A percentile compares a stretch with the other conserved stretches of the same genome.
These are phyloP conservation scores for Irena cyanogastra DNA, from an alignment of 2,113 vertebrate species.

Conservation along the genomic window DNA sequence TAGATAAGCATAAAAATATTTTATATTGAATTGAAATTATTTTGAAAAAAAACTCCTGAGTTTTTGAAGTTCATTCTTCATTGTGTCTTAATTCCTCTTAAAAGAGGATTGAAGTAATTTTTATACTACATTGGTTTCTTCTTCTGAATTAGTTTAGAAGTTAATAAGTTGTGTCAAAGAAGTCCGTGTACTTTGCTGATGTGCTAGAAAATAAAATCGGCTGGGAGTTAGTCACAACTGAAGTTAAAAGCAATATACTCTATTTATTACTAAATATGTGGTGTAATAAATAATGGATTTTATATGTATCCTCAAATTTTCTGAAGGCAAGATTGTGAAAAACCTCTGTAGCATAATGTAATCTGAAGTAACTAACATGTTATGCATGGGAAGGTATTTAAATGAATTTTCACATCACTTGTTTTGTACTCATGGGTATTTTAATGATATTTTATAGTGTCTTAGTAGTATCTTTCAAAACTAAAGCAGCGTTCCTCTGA, in stretches of 20 bases:
- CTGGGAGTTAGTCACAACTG: conserved; percentile 4
- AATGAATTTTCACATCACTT: conserved; percentile 1
- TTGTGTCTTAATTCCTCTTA: background rate
- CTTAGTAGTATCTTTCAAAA: background rate
- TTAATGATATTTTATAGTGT: background rate
- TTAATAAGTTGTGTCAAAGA: conserved; percentile 1
- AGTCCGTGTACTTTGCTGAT: background rate
- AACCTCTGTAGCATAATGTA: background rate
- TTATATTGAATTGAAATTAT: background rate
- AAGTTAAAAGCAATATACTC: background rate
- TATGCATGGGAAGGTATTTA: background rate
- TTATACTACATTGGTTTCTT: background rate
- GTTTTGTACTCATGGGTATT: background rate
- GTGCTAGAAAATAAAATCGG: background rate
- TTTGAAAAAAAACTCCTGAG: background rate
- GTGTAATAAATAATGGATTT: background rate
- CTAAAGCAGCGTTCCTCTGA: background rate
- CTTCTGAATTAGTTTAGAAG: background rate
- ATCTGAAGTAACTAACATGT: background rate
- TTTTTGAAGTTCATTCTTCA: background rate
- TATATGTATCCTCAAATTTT: background rate
- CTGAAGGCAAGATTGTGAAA: background rate
- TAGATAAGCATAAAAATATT: background rate
- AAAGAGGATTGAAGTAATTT: background rate
- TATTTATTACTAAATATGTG: conserved; percentile 14